These are phyloP conservation scores for Mystacornis crossleyi DNA, from an alignment of 2,113 vertebrate genomes.

Conservation along the genomic window DNA sequence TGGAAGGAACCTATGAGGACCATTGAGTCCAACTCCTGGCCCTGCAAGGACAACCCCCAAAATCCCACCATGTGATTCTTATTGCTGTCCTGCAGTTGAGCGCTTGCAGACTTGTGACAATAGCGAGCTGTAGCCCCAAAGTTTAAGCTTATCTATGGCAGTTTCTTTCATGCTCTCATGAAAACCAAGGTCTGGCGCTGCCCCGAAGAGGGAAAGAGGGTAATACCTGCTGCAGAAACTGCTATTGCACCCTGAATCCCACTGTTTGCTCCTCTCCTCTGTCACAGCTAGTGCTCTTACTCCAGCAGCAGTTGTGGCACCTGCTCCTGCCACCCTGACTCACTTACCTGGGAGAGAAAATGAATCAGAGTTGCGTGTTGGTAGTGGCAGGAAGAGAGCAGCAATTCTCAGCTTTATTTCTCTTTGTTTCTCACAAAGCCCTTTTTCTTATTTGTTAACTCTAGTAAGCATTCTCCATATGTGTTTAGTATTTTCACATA, in stretches of 20 bases:
- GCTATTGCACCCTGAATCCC: not conserved
- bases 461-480: constrained; percentile 1
- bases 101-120: not conserved
- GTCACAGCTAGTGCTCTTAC: not conserved
- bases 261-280: not conserved
- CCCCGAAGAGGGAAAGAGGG: accelerated
- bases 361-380: not conserved
- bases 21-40: not conserved
- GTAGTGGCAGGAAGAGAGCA: constrained; percentile 17
- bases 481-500: constrained; percentile 3
- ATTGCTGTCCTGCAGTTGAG: not conserved
- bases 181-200: not conserved
- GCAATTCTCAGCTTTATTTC: not conserved
- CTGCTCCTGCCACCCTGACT: not conserved
- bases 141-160: not conserved
- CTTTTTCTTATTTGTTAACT: not conserved
- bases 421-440: not conserved
- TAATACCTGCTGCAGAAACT: not conserved
- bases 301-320: not conserved
- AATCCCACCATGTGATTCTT: not conserved
- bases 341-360: not conserved
- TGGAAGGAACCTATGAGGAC: not conserved
- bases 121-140: accelerated
- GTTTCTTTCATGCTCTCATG: not conserved
- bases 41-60: not conserved